Evolutionary conservation across 2,888 invertebrate genomes (phyloP), one percentile per base, ranked within the genome.

Genomic region (Amiota communis): DNA sequence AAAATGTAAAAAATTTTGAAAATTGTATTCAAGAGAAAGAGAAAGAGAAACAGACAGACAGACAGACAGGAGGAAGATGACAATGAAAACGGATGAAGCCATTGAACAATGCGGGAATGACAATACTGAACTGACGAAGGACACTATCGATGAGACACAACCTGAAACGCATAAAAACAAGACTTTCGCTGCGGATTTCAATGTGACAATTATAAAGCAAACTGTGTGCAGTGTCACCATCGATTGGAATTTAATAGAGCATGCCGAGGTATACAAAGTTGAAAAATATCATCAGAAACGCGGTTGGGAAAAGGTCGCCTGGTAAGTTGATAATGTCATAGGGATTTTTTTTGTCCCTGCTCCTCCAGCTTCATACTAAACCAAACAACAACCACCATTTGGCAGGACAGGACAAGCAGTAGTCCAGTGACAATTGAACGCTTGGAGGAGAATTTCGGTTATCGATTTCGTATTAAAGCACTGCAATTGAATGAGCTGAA

Each of bases 381-480:
- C 23, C 23, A 23, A 23, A 1, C 23, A 23, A 3, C 23, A 49
- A 67, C 48, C 20, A n/a, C 65, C 20, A 36, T 6, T 36, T 36
- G 36, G 36, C 36, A 36, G 36, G 36, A 10, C 57, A 81, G 81
- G 80, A 70, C 78, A 12, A 84, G 81, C 72, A 72, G 78, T 12
- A 80, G 81, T 64, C 81, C 81, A 6, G 78, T 82, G 17, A 84
- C 76, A 51, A 78, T 89, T 36, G 72, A 72, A 15, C 79, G 86
- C 69, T 78, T 89, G 76, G 88, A 87, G 48, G 89, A 89, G 76
- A 90, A 88, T 76, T 89, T 89, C 75, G 86, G 87, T 17, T 86
- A 88, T 76, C 79, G 85, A 46, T 76, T 89, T 74, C 85, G 87
- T 36, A 83, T 89, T 57, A 82, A 81, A 68, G 89, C 89, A 0